Percentiles rank a stretch among this genome's conserved stretches.
These are phyloP conservation scores for Seladonia tumulorum DNA, from an alignment of 2,888 invertebrate genomes.

Conservation along the genomic window DNA sequence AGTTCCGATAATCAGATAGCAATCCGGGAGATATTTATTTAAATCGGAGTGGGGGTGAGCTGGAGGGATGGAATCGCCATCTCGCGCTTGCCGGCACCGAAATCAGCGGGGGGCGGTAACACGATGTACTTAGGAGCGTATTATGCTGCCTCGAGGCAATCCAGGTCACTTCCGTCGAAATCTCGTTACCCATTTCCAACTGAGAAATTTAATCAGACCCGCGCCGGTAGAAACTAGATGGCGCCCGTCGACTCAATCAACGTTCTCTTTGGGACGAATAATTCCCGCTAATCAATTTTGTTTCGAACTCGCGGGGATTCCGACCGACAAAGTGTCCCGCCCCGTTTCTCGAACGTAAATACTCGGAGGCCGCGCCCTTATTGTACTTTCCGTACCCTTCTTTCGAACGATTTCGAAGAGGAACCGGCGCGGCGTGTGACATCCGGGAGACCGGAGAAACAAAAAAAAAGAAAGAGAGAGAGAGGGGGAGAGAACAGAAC, in stretches of 20 bases:
- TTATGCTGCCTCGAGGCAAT: conserved; percentile 48
- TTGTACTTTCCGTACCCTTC: neutral
- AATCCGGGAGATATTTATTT: conserved; percentile 27
- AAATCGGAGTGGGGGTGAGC: neutral
- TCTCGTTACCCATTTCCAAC: conserved; percentile 66
- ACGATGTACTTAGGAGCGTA: conserved; percentile 42
- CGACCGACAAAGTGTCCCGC: conserved; percentile 15
- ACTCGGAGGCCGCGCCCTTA: neutral
- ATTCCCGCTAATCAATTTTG: conserved; percentile 66
- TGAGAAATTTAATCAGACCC: conserved; percentile 67
- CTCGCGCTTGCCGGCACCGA: neutral
- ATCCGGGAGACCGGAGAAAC: neutral
- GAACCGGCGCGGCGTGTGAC: neutral
- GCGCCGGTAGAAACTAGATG: conserved; percentile 57
- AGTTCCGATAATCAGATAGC: conserved; percentile 9
- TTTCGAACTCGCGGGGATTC: conserved; percentile 48
- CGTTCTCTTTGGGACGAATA: conserved; percentile 60
- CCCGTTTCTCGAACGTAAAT: neutral
- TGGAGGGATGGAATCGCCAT: neutral
- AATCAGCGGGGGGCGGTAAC: conserved; percentile 9
- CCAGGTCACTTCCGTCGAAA: conserved; percentile 64
- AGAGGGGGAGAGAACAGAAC: conserved; percentile 13
- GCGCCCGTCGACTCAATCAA: conserved; percentile 62
- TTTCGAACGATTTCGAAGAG: neutral
- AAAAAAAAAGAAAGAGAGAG: neutral